A percentile compares a stretch with the other conserved stretches of the same genome.
phyloP scores from a whole-genome alignment of 2,797 vertebrate genomes.

The Peromyscus eremicus region DNA sequence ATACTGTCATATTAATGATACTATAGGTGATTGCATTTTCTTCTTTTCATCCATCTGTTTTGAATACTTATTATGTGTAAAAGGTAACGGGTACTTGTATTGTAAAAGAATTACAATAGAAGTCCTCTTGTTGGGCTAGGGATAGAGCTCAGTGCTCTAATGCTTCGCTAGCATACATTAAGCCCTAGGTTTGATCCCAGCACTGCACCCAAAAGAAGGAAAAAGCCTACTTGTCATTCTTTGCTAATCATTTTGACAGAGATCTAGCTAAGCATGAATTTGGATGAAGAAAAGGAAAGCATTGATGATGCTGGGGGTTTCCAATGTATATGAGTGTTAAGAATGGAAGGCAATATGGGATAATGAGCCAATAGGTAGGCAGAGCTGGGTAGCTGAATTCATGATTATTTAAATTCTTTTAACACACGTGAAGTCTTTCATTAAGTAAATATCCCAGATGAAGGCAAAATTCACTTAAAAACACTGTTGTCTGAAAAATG shows the following conservation, averaged over 20 bases:
- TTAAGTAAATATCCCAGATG: constrained; percentile 3
- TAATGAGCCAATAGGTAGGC: not conserved
- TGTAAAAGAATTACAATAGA: constrained; percentile 4
- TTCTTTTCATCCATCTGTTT: not conserved
- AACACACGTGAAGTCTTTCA: not conserved
- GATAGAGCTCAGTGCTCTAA: not conserved
- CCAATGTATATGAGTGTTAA: not conserved
- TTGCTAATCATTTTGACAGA: constrained; percentile 37
- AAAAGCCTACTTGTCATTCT: constrained; percentile 2
- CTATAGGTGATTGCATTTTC: constrained; percentile 47
- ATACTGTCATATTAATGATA: not conserved
- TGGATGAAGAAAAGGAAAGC: constrained; percentile 11
- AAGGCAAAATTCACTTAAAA: constrained; percentile 30
- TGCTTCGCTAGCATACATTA: not conserved
- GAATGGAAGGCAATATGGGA: not conserved
- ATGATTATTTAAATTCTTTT: not conserved
- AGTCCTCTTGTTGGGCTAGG: constrained; percentile 16
- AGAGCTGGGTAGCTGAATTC: not conserved
- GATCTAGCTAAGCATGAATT: not conserved
- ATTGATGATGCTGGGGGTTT: not conserved
- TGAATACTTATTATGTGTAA: constrained; percentile 47
- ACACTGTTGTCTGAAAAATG: constrained; percentile 21
- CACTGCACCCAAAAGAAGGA: not conserved
- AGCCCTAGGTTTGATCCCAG: not conserved
- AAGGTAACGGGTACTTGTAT: constrained; percentile 3